These are phyloP conservation scores for Limnephilus lunatus DNA, from an alignment of 2,888 invertebrate species.

Conservation along the genomic window DNA sequence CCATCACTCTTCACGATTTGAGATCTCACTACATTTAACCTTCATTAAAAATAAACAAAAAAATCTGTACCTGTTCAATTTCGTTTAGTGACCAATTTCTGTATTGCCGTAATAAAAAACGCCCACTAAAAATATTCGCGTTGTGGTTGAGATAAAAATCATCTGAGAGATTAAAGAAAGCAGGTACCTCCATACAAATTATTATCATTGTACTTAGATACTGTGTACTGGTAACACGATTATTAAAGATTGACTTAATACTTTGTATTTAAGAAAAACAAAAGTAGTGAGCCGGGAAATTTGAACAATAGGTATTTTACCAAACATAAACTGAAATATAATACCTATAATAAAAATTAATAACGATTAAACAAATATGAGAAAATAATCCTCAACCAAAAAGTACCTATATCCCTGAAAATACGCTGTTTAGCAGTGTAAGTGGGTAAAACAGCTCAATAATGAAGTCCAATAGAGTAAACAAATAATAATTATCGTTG, in stretches of 20 bases:
- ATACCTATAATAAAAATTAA: too few species aligned
- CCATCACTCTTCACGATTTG: not conserved
- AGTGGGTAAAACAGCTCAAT: not conserved
- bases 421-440: not conserved
- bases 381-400: too few species aligned
- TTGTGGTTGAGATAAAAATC: not conserved
- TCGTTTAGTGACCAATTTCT: not conserved
- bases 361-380: too few species aligned
- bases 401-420: not conserved
- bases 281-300: too few species aligned
- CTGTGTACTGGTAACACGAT: not conserved
- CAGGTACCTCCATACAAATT: not conserved
- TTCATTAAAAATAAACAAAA: not conserved
- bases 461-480: conserved; percentile 12
- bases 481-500: conserved; percentile 5
- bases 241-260: not conserved
- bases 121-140: not conserved
- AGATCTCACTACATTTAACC: not conserved
- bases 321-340: too few species aligned
- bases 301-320: too few species aligned
- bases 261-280: too few species aligned
- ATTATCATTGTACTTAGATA: not conserved
- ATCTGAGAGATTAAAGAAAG: not conserved
- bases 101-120: not conserved
- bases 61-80: not conserved